Evolutionary conservation across 2,797 vertebrate species (phyloP).

Genomic region (Coilia nasus): DNA sequence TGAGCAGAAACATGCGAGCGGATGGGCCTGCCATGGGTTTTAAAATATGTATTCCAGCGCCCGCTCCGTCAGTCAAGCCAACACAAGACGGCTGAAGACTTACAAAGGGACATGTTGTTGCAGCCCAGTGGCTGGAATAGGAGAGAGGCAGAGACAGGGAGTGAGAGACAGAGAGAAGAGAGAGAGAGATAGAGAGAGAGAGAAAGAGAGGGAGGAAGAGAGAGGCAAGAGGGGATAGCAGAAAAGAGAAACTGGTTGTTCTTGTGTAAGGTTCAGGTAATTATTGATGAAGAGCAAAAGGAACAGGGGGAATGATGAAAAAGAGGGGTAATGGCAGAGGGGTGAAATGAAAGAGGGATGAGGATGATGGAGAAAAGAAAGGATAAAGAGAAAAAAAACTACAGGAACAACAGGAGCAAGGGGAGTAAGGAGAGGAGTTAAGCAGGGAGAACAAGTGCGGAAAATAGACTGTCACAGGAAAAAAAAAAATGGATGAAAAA

Average conservation of each 20-base stretch:
- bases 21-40: background rate
- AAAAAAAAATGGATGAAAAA: background rate
- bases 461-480: background rate
- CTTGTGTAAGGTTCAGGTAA: background rate
- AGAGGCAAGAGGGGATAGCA: background rate
- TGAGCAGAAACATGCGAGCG: background rate
- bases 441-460: background rate
- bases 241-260: background rate
- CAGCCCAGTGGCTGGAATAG: background rate
- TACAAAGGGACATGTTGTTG: background rate
- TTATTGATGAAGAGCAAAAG: background rate
- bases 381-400: background rate
- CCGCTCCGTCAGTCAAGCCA: background rate
- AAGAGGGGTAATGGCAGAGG: background rate
- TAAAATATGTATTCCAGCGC: background rate
- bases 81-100: background rate
- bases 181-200: background rate
- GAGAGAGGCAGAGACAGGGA: background rate
- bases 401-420: background rate
- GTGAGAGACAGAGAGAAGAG: too few species aligned
- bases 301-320: background rate
- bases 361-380: background rate
- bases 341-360: background rate
- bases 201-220: background rate
- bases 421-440: background rate